Evolutionary conservation across 2,888 invertebrate genomes (phyloP).

Genomic region (Alviniconcha strummeri): DNA sequence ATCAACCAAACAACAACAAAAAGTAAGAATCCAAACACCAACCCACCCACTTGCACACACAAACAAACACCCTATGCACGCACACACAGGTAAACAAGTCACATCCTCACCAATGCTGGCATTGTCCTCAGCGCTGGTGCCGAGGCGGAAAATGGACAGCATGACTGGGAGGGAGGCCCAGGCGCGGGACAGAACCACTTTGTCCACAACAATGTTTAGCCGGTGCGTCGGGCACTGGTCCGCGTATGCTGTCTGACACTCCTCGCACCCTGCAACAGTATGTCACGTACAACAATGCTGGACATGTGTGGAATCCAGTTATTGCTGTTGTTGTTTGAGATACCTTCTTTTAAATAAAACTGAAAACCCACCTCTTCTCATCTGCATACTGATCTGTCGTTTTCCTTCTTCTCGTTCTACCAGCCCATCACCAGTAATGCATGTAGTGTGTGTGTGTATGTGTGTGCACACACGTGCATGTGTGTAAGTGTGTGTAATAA

Average conservation of each 20-base stretch:
- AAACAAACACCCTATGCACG: not conserved
- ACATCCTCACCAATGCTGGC: slow-evolving; percentile 14
- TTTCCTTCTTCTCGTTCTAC: too few species aligned
- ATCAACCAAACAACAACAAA: too few species aligned
- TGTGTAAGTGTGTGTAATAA: too few species aligned
- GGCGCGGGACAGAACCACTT: slow-evolving; percentile 84
- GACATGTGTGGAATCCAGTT: too few species aligned
- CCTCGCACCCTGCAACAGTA: slow-evolving; percentile 68
- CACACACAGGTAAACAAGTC: not conserved
- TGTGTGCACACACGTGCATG: too few species aligned
- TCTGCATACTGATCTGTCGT: too few species aligned
- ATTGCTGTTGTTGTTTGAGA: too few species aligned
- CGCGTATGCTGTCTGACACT: slow-evolving; percentile 63
- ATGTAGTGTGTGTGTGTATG: too few species aligned
- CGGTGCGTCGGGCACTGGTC: slow-evolving; percentile 62
- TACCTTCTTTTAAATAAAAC: too few species aligned
- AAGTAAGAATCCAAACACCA: not conserved
- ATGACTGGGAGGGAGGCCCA: slow-evolving; percentile 83
- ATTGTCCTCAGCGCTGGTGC: slow-evolving; percentile 43
- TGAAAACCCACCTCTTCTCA: too few species aligned
- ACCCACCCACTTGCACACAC: not conserved
- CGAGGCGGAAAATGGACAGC: slow-evolving; percentile 67
- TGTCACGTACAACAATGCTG: not conserved
- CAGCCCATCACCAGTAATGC: too few species aligned
- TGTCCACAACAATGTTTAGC: slow-evolving; percentile 69